These are phyloP conservation scores for Brachypalpus laphriformis DNA, from an alignment of 2,888 invertebrate genomes.

Conservation along the genomic window DNA sequence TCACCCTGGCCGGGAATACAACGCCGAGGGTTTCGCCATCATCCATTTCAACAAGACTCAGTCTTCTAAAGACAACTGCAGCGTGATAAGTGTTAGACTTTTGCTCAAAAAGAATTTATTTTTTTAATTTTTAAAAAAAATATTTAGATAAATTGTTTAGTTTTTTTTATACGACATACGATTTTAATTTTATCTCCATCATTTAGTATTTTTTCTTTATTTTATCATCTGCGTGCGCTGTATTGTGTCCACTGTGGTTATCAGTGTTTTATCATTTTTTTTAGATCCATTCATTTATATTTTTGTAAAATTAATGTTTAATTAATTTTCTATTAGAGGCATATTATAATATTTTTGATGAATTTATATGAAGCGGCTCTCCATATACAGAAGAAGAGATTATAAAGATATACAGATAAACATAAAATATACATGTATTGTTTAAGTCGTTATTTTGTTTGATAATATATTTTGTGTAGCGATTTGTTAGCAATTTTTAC, in stretches of 20 bases:
- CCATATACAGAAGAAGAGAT: background rate
- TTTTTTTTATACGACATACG: background rate
- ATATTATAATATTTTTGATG: conserved; percentile 18
- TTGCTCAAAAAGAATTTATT: conserved; percentile 22
- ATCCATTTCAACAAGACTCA: conserved; percentile 63
- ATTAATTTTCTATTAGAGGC: conserved; percentile 19
- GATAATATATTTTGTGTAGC: conserved; percentile 30
- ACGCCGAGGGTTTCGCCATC: conserved; percentile 30
- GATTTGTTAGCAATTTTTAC: conserved; percentile 1
- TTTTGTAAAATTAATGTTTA: conserved; percentile 23
- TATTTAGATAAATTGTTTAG: conserved; percentile 43
- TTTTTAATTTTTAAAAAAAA: conserved; percentile 24
- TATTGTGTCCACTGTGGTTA: conserved; percentile 25
- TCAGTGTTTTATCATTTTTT: background rate
- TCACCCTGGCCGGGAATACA: conserved; percentile 46
- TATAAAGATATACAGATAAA: background rate
- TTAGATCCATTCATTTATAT: conserved; percentile 32
- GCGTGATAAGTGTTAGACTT: conserved; percentile 53
- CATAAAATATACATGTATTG: conserved; percentile 1
- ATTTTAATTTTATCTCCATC: conserved; percentile 16
- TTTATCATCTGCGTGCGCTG: conserved; percentile 3
- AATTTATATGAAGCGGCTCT: background rate
- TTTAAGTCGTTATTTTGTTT: conserved; percentile 42
- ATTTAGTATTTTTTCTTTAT: background rate
- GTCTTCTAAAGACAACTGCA: conserved; percentile 39